Evolutionary conservation across 2,113 vertebrate genomes (phyloP).

Genomic region (Eupsittula cactorum): DNA sequence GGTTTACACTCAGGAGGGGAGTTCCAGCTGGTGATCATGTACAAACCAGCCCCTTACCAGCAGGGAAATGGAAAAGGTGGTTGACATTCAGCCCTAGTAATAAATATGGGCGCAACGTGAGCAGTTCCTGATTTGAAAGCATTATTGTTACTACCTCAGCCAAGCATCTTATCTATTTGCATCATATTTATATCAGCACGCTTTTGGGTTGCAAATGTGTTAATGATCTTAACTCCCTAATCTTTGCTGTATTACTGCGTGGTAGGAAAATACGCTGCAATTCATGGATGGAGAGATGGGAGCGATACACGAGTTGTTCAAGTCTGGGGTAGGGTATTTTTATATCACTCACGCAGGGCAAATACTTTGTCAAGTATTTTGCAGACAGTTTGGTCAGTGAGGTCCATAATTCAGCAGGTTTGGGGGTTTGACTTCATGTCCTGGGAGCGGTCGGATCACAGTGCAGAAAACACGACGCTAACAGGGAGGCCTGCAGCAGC

Average conservation of each 20-base stretch:
- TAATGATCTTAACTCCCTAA: neutral
- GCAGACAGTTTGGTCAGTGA: accelerated
- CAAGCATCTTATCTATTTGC: neutral
- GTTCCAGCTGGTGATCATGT: neutral
- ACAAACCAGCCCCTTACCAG: neutral
- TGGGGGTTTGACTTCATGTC: neutral
- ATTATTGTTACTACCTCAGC: neutral
- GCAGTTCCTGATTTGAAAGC: neutral
- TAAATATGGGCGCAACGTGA: neutral
- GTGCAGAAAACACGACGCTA: accelerated
- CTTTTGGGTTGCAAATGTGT: neutral
- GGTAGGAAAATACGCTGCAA: neutral
- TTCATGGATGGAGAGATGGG: neutral
- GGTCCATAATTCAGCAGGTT: neutral
- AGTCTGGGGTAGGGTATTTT: neutral
- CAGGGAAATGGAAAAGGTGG: neutral
- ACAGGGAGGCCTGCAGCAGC: neutral
- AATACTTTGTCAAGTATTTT: neutral
- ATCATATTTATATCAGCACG: neutral
- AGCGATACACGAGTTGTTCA: neutral
- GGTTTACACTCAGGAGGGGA: neutral
- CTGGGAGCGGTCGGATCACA: accelerated
- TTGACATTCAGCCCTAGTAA: neutral
- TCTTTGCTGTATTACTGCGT: accelerated
- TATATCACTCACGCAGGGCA: accelerated